These are phyloP conservation scores for Anniella stebbinsi DNA, from an alignment of 2,797 vertebrate species.

Conservation along the genomic window DNA sequence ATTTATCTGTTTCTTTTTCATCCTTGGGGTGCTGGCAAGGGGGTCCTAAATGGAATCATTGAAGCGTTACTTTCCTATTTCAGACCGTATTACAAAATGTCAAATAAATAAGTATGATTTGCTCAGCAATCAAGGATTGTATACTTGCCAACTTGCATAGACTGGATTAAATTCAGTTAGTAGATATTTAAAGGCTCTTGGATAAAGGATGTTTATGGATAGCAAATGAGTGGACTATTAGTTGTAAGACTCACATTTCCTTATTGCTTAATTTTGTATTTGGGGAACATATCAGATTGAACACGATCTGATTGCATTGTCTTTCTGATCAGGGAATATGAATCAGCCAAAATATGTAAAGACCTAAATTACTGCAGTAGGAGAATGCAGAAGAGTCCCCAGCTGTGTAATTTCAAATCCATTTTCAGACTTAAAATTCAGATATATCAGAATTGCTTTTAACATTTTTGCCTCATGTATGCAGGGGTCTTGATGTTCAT, in stretches of 20 bases:
- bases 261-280: constrained; percentile 51
- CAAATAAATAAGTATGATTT: constrained; percentile 66
- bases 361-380: constrained; percentile 40
- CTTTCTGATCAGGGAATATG: constrained; percentile 22
- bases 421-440: constrained; percentile 49
- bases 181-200: constrained; percentile 49
- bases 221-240: constrained; percentile 43
- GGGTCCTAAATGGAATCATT: constrained; percentile 61
- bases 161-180: constrained; percentile 40
- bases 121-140: constrained; percentile 48
- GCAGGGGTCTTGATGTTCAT: not conserved
- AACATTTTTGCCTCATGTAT: constrained; percentile 36
- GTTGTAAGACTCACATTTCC: constrained; percentile 54
- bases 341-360: constrained; percentile 26
- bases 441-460: constrained; percentile 27
- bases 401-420: constrained; percentile 23
- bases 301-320: constrained; percentile 35
- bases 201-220: constrained; percentile 50
- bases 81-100: constrained; percentile 63
- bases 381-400: constrained; percentile 30
- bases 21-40: constrained; percentile 36
- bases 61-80: constrained; percentile 57
- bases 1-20: constrained; percentile 52
- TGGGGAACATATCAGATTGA: constrained; percentile 38
- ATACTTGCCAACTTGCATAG: constrained; percentile 46